Conservation (phyloP, 2,113 vertebrate genomes). For the Phaethornis superciliosus region DNA sequence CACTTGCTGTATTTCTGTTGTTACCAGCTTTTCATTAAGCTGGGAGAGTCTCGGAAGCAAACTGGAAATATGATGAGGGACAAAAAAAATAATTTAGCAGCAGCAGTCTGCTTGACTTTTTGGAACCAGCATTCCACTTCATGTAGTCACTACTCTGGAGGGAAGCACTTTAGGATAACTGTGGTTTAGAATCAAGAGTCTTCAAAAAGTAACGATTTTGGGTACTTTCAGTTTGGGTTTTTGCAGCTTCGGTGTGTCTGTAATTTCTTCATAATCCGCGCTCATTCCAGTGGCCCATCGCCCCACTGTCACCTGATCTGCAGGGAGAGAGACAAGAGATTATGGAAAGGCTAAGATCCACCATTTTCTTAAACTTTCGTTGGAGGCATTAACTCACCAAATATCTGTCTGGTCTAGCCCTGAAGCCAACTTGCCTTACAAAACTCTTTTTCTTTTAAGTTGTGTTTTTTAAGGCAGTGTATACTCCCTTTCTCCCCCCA, state of each 20-base stretch:
- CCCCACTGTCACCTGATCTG: slow-evolving; percentile 86
- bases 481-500: neutral
- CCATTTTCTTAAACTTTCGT: neutral
- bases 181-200: neutral
- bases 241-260: slow-evolving; percentile 65
- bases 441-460: neutral
- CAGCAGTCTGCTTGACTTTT: neutral
- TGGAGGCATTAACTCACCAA: neutral
- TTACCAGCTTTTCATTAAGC: neutral
- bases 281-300: slow-evolving; percentile 89
- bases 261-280: slow-evolving; percentile 89
- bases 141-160: neutral
- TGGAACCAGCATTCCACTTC: neutral
- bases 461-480: neutral
- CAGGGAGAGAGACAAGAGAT: neutral
- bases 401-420: neutral
- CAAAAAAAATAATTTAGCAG: neutral
- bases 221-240: slow-evolving; percentile 73
- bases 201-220: slow-evolving; percentile 89
- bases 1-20: neutral
- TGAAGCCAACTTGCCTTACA: neutral
- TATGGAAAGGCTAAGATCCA: neutral
- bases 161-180: neutral
- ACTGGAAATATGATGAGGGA: neutral
- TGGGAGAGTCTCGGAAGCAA: neutral